Evolutionary conservation across 2,797 vertebrate species (phyloP).

Genomic region (Lepilemur ruficaudatus): DNA sequence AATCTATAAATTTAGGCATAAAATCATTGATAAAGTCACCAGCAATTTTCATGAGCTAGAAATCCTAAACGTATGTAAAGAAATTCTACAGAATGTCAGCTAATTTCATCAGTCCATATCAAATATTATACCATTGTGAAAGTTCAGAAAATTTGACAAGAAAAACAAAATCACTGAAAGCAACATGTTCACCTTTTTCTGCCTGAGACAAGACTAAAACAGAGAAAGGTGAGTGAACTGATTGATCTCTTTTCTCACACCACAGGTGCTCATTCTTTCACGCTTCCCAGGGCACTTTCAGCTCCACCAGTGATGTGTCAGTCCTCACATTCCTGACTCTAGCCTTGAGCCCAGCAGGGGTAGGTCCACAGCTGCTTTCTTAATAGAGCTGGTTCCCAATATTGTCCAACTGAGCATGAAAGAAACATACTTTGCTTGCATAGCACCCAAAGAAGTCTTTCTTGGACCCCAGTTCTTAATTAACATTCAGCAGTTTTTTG

Average conservation of each 20-base stretch:
- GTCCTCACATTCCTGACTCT: background rate
- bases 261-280: background rate
- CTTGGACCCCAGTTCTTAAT: background rate
- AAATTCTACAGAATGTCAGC: background rate
- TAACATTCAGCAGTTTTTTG: background rate
- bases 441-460: background rate
- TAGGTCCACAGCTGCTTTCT: background rate
- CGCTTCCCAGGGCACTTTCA: background rate
- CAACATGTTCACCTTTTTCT: background rate
- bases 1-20: constrained; percentile 2
- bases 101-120: background rate
- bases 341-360: no score
- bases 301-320: background rate
- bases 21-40: background rate
- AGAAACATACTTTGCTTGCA: background rate
- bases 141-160: background rate
- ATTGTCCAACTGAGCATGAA: background rate
- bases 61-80: background rate
- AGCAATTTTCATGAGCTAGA: background rate
- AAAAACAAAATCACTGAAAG: background rate
- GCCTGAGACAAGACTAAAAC: background rate
- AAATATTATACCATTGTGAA: background rate
- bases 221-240: background rate
- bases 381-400: background rate
- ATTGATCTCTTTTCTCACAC: background rate